Evolutionary conservation across 1,140 invertebrate genomes (phyloP), one percentile per base, ranked within the genome.

Genomic region (Drosophila truncata): DNA sequence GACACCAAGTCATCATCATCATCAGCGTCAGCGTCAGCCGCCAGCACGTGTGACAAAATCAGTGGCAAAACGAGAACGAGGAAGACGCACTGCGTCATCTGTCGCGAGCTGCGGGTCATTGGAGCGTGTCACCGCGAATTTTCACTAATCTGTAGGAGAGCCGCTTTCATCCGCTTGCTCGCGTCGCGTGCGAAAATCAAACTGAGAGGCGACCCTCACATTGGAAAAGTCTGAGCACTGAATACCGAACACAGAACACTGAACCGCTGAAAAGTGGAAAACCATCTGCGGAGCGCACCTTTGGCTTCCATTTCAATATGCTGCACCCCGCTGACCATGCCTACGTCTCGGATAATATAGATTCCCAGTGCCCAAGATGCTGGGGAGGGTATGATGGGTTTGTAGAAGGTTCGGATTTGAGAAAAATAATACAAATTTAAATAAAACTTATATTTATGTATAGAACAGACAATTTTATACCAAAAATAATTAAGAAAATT

Each of bases 81-180:
- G 31, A 25, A 41, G 80, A 69, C 64, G 85, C 80, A 88, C 65
- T 83, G 77, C 81, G 78, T 88, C 84, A 84, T 84, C 73, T 41
- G 31, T 69, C 37, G 23, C 70, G 63, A 71, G 16, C 58, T 70
- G 70, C 58, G 74, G 70, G 50, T 44, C 79, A 76, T 69, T 65
- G 74, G 65, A 71, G 82, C 82, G 82, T 84, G 67, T 27, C 64
- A 29, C 31, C 60, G 52, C 59, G 41, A 57, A 44, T 66, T 35
- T 52, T 49, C 47, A 23, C 39, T 11, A 33, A 65, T 60, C 39
- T 47, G 27, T 35, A 47, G 27, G 25, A 25, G 52, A 23, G 50
- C 20, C 33, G 35, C 60, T 31, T 41, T 50, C 65, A 27, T 59
- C 65, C 41, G 69, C 47, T 35, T 60, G 71, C 35, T 62, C 82